Percentiles rank a stretch among this genome's conserved stretches.
Evolutionary conservation across 2,797 vertebrate genomes (phyloP).

Genomic region (Oreortyx pictus): DNA sequence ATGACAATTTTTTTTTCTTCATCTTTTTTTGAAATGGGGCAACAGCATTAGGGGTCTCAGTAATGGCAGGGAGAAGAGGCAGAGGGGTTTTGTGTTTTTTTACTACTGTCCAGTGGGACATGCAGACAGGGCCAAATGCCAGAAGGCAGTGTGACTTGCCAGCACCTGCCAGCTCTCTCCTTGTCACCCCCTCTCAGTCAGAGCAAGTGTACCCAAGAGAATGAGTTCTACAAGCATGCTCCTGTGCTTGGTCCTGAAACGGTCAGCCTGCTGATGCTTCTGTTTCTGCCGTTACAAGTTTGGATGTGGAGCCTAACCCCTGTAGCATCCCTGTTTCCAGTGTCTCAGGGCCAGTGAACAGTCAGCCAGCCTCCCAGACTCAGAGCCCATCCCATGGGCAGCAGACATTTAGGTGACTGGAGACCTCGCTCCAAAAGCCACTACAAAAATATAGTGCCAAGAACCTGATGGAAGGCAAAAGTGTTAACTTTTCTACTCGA

Average conservation of each 20-base stretch:
- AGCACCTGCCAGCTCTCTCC: rapidly evolving
- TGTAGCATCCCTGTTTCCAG: rapidly evolving
- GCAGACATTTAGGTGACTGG: not conserved
- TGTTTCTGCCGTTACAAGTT: not conserved
- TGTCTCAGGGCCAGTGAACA: not conserved
- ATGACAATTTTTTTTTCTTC: rapidly evolving
- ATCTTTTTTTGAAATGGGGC: not conserved
- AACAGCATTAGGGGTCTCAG: not conserved
- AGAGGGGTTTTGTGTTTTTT: not conserved
- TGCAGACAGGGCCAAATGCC: not conserved
- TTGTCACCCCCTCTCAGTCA: not conserved
- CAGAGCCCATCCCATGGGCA: not conserved
- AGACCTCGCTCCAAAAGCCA: not conserved
- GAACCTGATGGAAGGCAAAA: not conserved
- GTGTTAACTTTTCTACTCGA: not conserved
- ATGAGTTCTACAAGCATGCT: not conserved
- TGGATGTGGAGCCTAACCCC: not conserved
- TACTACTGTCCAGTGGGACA: rapidly evolving
- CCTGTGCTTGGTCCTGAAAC: not conserved
- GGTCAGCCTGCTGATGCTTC: not conserved
- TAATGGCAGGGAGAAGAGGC: not conserved
- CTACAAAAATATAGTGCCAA: not conserved
- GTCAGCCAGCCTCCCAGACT: not conserved
- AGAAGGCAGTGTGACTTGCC: not conserved
- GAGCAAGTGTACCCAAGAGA: not conserved